A percentile compares a stretch with the other conserved stretches of the same genome.
Evolutionary conservation across 1,140 invertebrate species (phyloP).

Genomic region (Pogonomyrmex californicus): DNA sequence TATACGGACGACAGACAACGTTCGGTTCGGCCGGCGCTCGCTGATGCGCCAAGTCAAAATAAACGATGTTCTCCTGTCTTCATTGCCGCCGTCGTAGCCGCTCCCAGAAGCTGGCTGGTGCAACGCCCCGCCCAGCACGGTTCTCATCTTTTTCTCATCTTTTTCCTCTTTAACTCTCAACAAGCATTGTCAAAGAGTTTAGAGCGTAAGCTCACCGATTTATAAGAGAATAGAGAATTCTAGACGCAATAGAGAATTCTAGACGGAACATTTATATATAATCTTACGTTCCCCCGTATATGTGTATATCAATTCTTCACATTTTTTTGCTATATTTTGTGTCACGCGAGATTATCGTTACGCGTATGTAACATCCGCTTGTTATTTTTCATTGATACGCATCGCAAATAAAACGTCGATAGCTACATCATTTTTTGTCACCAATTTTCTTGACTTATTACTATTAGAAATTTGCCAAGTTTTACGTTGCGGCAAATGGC

Average conservation of each 20-base stretch:
- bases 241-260: not conserved
- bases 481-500: no score
- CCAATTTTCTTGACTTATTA: no score
- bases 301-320: not conserved
- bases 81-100: not conserved
- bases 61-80: conserved; percentile 58
- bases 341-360: not conserved
- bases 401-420: no score
- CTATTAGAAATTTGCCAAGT: no score
- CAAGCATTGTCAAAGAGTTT: conserved; percentile 16
- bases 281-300: not conserved
- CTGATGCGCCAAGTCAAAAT: conserved; percentile 60
- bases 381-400: not conserved
- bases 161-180: conserved; percentile 32
- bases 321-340: not conserved
- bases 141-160: not conserved
- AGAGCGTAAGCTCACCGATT: conserved; percentile 7
- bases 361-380: no score
- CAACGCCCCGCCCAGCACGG: conserved; percentile 31
- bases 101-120: conserved; percentile 26
- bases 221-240: not conserved
- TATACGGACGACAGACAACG: conserved; percentile 23
- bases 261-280: not conserved
- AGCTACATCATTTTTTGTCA: no score
- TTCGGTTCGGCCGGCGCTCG: conserved; percentile 10